Percentiles rank a stretch among this genome's conserved stretches.
Conservation (phyloP, 2,888 invertebrate genomes). For the Drosophila siamana region DNA sequence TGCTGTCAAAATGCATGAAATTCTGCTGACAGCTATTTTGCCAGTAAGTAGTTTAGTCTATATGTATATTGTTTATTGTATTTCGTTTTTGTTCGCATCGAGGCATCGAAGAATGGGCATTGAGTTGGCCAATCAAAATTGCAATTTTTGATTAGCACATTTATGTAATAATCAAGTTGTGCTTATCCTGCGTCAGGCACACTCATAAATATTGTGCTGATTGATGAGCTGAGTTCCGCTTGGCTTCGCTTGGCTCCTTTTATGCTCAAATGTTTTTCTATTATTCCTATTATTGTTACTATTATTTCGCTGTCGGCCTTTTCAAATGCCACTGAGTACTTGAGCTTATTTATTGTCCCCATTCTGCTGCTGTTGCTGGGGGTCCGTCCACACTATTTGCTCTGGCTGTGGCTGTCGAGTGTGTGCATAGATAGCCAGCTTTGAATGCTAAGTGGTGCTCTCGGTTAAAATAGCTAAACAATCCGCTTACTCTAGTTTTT, state of each 20-base stretch:
- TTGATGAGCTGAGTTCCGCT: slow-evolving; percentile 46
- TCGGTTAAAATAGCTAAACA: slow-evolving; percentile 50
- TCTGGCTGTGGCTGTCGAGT: slow-evolving; percentile 13
- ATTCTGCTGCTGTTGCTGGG: slow-evolving; percentile 29
- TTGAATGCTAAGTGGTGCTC: slow-evolving; percentile 35
- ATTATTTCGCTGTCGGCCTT: slow-evolving; percentile 39
- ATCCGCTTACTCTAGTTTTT: slow-evolving; percentile 19
- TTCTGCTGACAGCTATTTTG: slow-evolving; percentile 55
- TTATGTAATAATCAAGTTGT: slow-evolving; percentile 66
- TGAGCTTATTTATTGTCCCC: slow-evolving; percentile 62
- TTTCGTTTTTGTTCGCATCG: background rate
- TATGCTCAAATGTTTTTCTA: slow-evolving; percentile 31
- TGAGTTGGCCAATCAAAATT: slow-evolving; percentile 50
- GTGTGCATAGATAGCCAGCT: slow-evolving; percentile 28
- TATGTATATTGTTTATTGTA: slow-evolving; percentile 12
- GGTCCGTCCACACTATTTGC: slow-evolving; percentile 12
- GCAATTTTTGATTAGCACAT: slow-evolving; percentile 73
- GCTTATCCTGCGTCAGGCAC: slow-evolving; percentile 23
- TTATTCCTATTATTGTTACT: slow-evolving; percentile 46
- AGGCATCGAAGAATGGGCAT: slow-evolving; percentile 18
- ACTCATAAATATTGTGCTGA: slow-evolving; percentile 64
- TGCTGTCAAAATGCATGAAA: slow-evolving; percentile 46
- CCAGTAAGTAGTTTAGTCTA: slow-evolving; percentile 6
- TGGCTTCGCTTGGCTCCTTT: slow-evolving; percentile 9
- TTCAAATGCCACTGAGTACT: slow-evolving; percentile 56